Evolutionary conservation across 1,140 invertebrate genomes (phyloP), one percentile per base, ranked within the genome.

Genomic region (Drosophila parvula): DNA sequence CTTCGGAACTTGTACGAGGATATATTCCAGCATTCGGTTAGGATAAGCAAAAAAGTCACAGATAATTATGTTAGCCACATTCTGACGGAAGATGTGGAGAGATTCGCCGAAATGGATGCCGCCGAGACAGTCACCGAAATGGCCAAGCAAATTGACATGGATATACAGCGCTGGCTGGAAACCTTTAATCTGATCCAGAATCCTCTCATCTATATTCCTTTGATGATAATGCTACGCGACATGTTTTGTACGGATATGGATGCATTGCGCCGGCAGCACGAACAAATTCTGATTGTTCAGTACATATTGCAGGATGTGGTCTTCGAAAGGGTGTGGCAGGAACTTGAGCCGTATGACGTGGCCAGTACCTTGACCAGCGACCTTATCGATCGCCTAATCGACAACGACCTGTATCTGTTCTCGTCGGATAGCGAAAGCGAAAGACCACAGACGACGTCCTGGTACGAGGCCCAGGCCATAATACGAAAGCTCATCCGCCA

Each of bases 1-100:
- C 81, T 94, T 56, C 92, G 95, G 30, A 71, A 93, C 51, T 94
- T 96, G 79, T 94, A 96, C 57, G 95, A 96, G 79, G 95, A 96
- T 92, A 94, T 96, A 51, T 96, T 95, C 53, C 76, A 91, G 47
- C 27, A 78, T 4, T 56, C 44, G 5, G 70, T 71, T 56, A 93
- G 94, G 77, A 92, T 94, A 5, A 94, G 95, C 78, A 43, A 94
- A 94, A 92, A 93, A 93, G 16, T 94, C 92, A 14, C 94, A 94
- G 10, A 95, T 94, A 86, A 93, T 0, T 96, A 95, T 90, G 92
- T 96, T 45, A 93, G 95, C 74, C 93, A 94, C 69, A 93, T 96
- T 30, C 93, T 96, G 16, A 92, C 94, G 3, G 93, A 94, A 47
- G 93, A 94, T 12, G 92, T 95, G 56, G 93, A 95, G 34, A 92